A percentile compares a stretch with the other conserved stretches of the same genome.
Evolutionary conservation across 2,797 vertebrate species (phyloP).

Genomic region (Calcarius lapponicus): DNA sequence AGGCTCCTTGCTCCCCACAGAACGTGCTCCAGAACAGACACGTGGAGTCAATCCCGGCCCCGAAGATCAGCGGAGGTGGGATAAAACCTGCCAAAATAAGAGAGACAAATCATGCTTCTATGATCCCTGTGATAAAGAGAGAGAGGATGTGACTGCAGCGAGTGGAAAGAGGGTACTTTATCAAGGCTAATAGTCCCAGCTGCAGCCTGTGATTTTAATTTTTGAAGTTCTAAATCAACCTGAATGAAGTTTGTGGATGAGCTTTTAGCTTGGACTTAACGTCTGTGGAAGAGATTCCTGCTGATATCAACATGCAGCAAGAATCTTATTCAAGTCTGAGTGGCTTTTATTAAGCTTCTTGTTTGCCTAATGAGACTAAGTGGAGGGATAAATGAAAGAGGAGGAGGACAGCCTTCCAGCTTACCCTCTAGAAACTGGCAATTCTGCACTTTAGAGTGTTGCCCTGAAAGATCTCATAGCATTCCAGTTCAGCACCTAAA

Average conservation of each 20-base stretch:
- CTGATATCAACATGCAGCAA: constrained; percentile 5
- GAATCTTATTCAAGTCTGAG: constrained; percentile 29
- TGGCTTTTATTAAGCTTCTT: constrained; percentile 38
- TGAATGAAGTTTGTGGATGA: constrained; percentile 1
- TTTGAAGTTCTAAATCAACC: constrained; percentile 22
- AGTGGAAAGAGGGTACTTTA: neutral
- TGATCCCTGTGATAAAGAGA: neutral
- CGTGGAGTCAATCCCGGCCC: constrained; percentile 95
- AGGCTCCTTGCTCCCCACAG: constrained; percentile 91
- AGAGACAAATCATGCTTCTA: neutral
- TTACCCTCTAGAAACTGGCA: neutral
- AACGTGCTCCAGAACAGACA: constrained; percentile 97
- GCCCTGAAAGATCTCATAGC: neutral
- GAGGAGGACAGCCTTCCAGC: neutral
- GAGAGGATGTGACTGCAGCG: neutral
- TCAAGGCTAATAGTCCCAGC: constrained; percentile 27
- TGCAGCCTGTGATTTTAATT: neutral
- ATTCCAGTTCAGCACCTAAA: neutral
- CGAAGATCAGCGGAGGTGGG: constrained; percentile 96
- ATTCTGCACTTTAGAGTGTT: neutral
- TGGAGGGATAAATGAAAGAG: neutral
- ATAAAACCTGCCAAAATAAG: constrained; percentile 87
- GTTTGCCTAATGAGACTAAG: constrained; percentile 10
- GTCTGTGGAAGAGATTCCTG: neutral
- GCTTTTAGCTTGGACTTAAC: neutral